A percentile compares a stretch with the other conserved stretches of the same genome.
These are phyloP conservation scores for Malaclemys terrapin DNA, from an alignment of 2,113 vertebrate genomes.

Conservation along the genomic window DNA sequence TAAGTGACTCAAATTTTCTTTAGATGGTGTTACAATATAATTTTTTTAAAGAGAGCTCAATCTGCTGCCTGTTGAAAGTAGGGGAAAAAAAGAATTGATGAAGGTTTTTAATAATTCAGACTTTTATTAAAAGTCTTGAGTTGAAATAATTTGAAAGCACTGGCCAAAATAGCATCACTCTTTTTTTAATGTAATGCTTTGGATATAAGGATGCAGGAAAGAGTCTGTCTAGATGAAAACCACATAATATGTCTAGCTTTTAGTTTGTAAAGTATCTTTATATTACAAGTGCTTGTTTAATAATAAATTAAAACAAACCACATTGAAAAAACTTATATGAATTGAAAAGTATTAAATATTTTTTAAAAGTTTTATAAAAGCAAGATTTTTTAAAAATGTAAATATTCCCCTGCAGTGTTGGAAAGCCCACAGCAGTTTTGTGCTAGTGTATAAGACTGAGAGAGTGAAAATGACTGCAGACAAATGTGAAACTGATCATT, in stretches of 20 bases:
- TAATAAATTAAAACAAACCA: not conserved
- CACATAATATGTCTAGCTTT: not conserved
- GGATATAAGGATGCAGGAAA: not conserved
- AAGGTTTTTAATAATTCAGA: not conserved
- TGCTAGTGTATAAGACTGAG: not conserved
- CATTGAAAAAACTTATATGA: not conserved
- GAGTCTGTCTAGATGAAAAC: not conserved
- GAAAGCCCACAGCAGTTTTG: not conserved
- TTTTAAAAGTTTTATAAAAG: not conserved
- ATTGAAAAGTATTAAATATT: not conserved
- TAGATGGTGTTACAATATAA: not conserved
- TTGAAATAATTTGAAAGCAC: conserved; percentile 13
- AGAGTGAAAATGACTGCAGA: not conserved
- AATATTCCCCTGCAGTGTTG: not conserved
- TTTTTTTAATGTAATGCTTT: not conserved
- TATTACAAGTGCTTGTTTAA: not conserved
- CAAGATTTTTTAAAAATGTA: not conserved
- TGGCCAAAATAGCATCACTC: conserved; percentile 3
- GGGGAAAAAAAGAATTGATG: not conserved
- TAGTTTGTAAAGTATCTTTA: not conserved
- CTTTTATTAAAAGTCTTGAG: not conserved
- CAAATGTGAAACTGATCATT: conserved; percentile 29
- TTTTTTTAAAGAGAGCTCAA: conserved; percentile 6
- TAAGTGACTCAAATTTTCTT: not conserved
- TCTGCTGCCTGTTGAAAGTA: conserved; percentile 26